Percentiles rank a stretch among this genome's conserved stretches.
Evolutionary conservation across 2,888 invertebrate genomes (phyloP).

Genomic region (Petrophora chlorosata): DNA sequence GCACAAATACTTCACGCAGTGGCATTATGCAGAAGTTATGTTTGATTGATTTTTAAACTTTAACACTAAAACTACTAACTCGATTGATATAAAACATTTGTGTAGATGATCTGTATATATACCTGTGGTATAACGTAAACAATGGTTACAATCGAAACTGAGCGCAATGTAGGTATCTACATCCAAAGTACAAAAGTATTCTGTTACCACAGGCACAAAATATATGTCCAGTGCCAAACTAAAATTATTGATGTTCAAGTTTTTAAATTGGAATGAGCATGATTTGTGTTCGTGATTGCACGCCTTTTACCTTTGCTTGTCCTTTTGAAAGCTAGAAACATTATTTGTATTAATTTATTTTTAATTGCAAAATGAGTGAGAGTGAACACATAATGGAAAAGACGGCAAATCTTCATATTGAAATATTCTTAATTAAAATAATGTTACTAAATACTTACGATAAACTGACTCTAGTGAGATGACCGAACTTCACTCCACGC

Average conservation of each 20-base stretch:
- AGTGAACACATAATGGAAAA: conserved; percentile 20
- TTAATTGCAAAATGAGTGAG: conserved; percentile 8
- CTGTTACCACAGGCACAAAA: neutral
- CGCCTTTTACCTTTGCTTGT: conserved; percentile 75
- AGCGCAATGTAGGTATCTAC: too few relatives aligned
- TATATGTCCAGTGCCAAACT: neutral
- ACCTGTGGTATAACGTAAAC: too few relatives aligned
- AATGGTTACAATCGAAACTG: too few relatives aligned
- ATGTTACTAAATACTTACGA: conserved; percentile 67
- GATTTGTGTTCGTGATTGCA: conserved; percentile 27
- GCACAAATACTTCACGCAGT: too few relatives aligned
- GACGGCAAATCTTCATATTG: conserved; percentile 22
- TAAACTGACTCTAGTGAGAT: conserved; percentile 84
- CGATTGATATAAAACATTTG: too few relatives aligned
- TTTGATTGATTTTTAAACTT: too few relatives aligned
- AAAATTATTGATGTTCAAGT: neutral
- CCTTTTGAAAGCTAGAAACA: conserved; percentile 78
- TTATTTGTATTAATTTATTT: conserved; percentile 14
- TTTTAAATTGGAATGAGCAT: conserved; percentile 9
- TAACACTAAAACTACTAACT: too few relatives aligned
- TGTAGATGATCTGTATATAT: too few relatives aligned
- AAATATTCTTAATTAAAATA: conserved; percentile 14
- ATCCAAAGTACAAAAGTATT: neutral
- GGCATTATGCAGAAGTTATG: too few relatives aligned
- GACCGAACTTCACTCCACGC: conserved; percentile 84